These are phyloP conservation scores for Tokudaia tokunoshimensis DNA, from an alignment of 2,797 vertebrate genomes.

Conservation along the genomic window DNA sequence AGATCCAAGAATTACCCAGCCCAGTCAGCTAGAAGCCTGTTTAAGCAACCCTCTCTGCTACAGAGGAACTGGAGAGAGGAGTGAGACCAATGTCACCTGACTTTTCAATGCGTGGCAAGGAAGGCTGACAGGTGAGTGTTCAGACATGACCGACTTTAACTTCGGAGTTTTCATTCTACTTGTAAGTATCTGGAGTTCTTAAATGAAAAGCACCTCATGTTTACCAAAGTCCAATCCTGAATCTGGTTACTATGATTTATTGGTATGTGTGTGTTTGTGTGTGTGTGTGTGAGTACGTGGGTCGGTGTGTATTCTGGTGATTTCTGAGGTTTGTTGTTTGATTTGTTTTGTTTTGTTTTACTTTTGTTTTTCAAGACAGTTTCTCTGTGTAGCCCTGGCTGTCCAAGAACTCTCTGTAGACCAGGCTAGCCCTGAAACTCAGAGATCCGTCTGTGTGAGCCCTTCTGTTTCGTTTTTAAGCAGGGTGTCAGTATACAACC, in stretches of 20 bases:
- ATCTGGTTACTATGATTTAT: neutral
- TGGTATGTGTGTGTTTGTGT: neutral
- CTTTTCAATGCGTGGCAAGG: neutral
- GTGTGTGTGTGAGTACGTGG: too few species aligned
- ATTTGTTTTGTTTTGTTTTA: neutral
- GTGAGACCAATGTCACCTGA: neutral
- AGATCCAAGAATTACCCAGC: neutral
- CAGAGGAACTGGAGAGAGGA: neutral
- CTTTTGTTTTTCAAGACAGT: neutral
- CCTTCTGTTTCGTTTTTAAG: neutral
- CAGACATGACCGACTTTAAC: neutral
- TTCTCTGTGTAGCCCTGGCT: neutral
- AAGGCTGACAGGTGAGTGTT: neutral
- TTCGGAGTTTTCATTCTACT: conserved; percentile 11
- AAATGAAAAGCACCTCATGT: neutral
- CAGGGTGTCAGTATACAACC: neutral
- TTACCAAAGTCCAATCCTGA: neutral
- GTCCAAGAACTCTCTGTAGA: neutral
- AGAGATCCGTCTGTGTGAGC: neutral
- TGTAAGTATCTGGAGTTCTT: conserved; percentile 28
- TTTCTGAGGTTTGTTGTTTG: neutral
- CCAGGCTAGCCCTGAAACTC: neutral
- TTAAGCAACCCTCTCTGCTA: neutral
- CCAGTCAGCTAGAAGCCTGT: neutral
- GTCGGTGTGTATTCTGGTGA: neutral